A percentile compares a stretch with the other conserved stretches of the same genome.
These are phyloP conservation scores for Oophaga pumilio DNA, from an alignment of 2,113 vertebrate genomes.

Conservation along the genomic window DNA sequence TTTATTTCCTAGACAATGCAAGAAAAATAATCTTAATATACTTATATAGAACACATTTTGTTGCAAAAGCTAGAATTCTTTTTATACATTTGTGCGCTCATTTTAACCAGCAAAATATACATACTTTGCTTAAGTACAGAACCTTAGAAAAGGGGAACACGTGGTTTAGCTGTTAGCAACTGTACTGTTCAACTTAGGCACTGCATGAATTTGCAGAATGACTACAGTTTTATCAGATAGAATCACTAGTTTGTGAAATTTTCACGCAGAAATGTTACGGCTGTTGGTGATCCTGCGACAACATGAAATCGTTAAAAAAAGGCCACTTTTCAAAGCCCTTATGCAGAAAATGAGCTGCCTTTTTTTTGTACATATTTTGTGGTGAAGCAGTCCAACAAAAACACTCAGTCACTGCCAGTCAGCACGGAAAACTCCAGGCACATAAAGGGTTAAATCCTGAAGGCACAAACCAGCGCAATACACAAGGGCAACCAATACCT, in stretches of 20 bases:
- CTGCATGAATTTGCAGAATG: background rate
- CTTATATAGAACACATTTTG: constrained; percentile 70
- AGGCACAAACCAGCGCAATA: background rate
- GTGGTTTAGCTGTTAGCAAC: constrained; percentile 18
- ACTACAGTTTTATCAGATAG: constrained; percentile 3
- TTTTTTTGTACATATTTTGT: background rate
- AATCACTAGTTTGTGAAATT: background rate
- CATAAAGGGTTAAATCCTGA: constrained; percentile 17
- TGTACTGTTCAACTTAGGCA: constrained; percentile 10
- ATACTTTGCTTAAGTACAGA: constrained; percentile 75
- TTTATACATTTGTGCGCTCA: constrained; percentile 75
- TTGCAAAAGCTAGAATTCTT: constrained; percentile 69
- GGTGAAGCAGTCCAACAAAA: constrained; percentile 11
- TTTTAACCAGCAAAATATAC: constrained; percentile 77
- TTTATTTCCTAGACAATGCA: constrained; percentile 71
- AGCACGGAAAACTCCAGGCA: constrained; percentile 45
- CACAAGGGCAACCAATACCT: background rate
- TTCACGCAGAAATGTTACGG: background rate
- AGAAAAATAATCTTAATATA: constrained; percentile 70
- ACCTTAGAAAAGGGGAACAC: constrained; percentile 3
- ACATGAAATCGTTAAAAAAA: constrained; percentile 36
- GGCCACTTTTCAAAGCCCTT: constrained; percentile 54
- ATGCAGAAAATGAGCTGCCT: constrained; percentile 15
- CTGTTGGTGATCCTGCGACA: constrained; percentile 16
- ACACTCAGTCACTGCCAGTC: background rate